These are phyloP conservation scores for Agrilus mali DNA, from an alignment of 2,888 invertebrate species.

Conservation along the genomic window DNA sequence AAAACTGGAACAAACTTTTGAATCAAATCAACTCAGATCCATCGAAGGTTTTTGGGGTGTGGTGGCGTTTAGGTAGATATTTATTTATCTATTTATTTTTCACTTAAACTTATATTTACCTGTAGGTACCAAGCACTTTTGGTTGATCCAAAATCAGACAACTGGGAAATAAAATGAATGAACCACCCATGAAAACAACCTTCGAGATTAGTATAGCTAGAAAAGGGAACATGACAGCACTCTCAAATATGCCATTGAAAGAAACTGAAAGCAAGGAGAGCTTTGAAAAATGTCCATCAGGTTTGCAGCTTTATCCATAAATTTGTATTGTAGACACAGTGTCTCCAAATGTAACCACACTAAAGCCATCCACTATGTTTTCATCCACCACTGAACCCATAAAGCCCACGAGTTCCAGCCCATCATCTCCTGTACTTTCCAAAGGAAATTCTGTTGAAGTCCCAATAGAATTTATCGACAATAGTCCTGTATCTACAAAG, in stretches of 20 bases:
- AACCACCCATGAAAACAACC: constrained; percentile 61
- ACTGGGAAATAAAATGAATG: constrained; percentile 40
- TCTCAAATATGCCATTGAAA: constrained; percentile 60
- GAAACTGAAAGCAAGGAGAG: constrained; percentile 41
- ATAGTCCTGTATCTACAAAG: too few relatives aligned
- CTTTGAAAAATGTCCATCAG: not conserved
- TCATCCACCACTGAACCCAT: too few relatives aligned
- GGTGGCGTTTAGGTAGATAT: constrained; percentile 41
- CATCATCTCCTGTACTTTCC: too few relatives aligned
- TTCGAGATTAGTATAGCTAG: constrained; percentile 63
- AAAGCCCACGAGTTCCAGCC: too few relatives aligned
- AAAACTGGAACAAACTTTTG: constrained; percentile 43
- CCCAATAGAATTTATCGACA: constrained; percentile 26
- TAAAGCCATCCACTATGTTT: too few relatives aligned
- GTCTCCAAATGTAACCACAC: too few relatives aligned
- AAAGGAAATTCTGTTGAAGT: constrained; percentile 1
- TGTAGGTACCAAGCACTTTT: constrained; percentile 16
- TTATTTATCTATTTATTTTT: not conserved
- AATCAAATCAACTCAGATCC: constrained; percentile 31
- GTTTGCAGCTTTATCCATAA: not conserved
- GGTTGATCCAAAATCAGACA: constrained; percentile 10
- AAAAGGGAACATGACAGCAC: constrained; percentile 45
- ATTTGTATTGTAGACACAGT: constrained; percentile 17
- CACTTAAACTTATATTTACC: not conserved
- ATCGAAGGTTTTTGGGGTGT: constrained; percentile 41